Evolutionary conservation across 2,113 vertebrate genomes (phyloP), one percentile per base, ranked within the genome.

Genomic region (Cinclus mexicanus): DNA sequence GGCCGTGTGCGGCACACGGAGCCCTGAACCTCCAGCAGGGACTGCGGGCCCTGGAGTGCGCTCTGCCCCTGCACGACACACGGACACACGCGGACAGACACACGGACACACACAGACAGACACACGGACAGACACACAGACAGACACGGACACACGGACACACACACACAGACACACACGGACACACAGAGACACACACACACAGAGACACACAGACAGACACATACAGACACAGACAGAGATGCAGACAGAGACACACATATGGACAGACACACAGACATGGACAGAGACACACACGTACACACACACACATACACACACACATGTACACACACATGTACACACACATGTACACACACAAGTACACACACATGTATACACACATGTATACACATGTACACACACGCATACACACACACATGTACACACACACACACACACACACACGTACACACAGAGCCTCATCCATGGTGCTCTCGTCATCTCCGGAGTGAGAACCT

Each of bases 1-100:
- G 53, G 61, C 70, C 10, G 12, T 1, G 44, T 3, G 77, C 0
- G 1, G 63, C 63, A 47, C n/a, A 3, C 3, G 0, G 33, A 23
- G 29, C 28, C 74, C n/a, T 1, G 9, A 23, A 16, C 28, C 50
- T 6, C 41, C 1, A 1, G 11, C 55, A 21, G 26, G 0, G 2
- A 50, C 47, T 44, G 17, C 2, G 13, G 11, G 5, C n/a, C 76
- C 11, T 5, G 64, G 56, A 3, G 49, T 29, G 67, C 0, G 2
- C 60, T 47, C 22, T 35, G 23, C 20, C 24, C 47, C 76, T 28
- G 68, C 68, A 9, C 25, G 3, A 13, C 33, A 7, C 23, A 39
- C 5, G 6, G 24, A 60, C 56, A 57, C 29, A 41, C 8, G 3
- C 35, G 35, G 35, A 33, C 23, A 11, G 20, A 64, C 28, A 44